These are phyloP conservation scores for Pseudorectes ferrugineus DNA, from an alignment of 2,113 vertebrate genomes.

Conservation along the genomic window DNA sequence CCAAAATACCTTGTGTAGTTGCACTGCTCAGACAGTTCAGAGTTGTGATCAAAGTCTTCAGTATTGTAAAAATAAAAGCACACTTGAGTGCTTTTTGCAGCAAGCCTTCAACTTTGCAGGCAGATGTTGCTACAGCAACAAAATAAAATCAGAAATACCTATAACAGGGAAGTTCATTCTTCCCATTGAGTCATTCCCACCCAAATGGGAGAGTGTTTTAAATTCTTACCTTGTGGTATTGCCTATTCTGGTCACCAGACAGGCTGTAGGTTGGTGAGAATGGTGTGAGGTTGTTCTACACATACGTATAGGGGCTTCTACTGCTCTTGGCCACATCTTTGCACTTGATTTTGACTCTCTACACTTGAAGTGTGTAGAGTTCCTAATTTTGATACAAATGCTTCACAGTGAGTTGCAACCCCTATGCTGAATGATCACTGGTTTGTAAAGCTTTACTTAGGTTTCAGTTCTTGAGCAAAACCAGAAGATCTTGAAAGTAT, in stretches of 20 bases:
- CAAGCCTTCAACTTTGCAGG: neutral
- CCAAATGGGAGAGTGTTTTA: neutral
- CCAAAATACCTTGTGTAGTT: neutral
- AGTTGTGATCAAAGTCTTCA: neutral
- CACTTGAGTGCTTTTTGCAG: neutral
- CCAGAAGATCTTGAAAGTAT: neutral
- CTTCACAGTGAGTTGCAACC: neutral
- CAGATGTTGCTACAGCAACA: neutral
- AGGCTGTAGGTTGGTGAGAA: neutral
- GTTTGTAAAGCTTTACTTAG: neutral
- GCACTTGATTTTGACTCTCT: neutral
- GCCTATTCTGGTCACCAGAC: neutral
- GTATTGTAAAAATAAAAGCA: neutral
- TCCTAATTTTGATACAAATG: neutral
- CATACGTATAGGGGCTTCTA: fast-evolving
- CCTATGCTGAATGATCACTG: neutral
- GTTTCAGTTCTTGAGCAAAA: neutral
- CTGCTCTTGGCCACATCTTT: neutral
- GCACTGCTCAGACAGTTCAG: neutral
- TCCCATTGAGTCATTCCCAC: neutral
- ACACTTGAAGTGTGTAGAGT: neutral
- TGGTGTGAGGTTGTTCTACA: neutral
- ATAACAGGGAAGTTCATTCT: neutral
- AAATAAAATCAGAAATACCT: neutral
- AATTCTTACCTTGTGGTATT: neutral